Percentiles rank a stretch among this genome's conserved stretches.
Conservation (phyloP, 1,140 invertebrate genomes). For the Sipha flava region DNA sequence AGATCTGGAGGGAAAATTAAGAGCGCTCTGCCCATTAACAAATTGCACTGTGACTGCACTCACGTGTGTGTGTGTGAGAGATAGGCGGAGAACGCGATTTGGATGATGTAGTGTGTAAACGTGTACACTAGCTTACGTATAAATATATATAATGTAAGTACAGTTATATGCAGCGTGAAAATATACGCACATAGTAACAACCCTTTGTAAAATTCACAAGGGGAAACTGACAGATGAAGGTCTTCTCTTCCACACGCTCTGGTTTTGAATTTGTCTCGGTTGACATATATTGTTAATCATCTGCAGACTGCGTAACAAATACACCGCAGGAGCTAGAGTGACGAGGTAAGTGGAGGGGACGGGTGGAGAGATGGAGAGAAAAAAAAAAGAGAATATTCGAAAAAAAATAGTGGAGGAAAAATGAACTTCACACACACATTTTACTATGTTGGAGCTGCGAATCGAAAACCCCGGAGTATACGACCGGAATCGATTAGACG, state of each 20-base stretch:
- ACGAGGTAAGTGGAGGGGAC: neutral
- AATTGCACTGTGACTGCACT: neutral
- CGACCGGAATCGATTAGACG: conserved; percentile 27
- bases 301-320: neutral
- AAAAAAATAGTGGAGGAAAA: neutral
- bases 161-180: too few relatives aligned
- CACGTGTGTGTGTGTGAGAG: too few relatives aligned
- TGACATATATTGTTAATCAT: conserved; percentile 16
- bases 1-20: neutral
- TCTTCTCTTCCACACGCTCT: neutral
- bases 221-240: neutral
- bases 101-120: too few relatives aligned
- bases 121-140: too few relatives aligned
- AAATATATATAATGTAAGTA: too few relatives aligned
- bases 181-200: conserved; percentile 7
- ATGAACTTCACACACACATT: neutral
- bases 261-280: conserved; percentile 17
- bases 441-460: neutral
- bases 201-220: neutral
- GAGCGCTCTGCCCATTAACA: conserved; percentile 16
- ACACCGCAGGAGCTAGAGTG: neutral
- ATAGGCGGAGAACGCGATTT: too few relatives aligned
- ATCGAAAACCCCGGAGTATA: conserved; percentile 14
- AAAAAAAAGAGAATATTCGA: neutral
- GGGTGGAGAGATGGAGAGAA: neutral